Evolutionary conservation across 1,140 invertebrate genomes (phyloP).

Genomic region (Drosophila mojavensis): DNA sequence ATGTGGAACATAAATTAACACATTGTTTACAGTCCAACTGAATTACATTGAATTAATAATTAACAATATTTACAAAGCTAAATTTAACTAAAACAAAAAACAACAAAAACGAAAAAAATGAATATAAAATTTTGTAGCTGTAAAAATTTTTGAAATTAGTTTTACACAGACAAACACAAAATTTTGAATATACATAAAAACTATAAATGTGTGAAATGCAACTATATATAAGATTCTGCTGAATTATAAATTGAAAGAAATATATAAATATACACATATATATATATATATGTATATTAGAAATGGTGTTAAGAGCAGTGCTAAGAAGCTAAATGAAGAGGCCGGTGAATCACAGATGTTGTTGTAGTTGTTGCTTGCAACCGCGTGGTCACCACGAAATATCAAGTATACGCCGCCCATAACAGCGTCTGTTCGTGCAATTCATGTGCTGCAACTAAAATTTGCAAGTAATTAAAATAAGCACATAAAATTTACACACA

Average conservation of each 20-base stretch:
- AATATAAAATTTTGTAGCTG: conserved; percentile 16
- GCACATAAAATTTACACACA: conserved; percentile 50
- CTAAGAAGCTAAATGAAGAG: conserved; percentile 16
- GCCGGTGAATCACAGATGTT: conserved; percentile 40
- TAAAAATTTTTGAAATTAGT: conserved; percentile 41
- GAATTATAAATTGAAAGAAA: neutral
- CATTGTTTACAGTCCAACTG: conserved; percentile 35
- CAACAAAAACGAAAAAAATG: conserved; percentile 10
- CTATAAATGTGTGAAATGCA: conserved; percentile 20
- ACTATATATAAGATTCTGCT: conserved; percentile 11
- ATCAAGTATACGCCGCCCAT: conserved; percentile 61
- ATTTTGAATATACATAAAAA: conserved; percentile 25
- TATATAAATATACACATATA: neutral
- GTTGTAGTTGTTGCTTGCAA: conserved; percentile 41
- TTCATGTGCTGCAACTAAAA: conserved; percentile 60
- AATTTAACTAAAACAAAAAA: conserved; percentile 12
- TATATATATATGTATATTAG: conserved; percentile 17
- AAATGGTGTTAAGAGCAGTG: conserved; percentile 42
- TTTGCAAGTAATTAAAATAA: conserved; percentile 79
- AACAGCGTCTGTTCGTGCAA: conserved; percentile 53
- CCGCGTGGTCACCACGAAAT: conserved; percentile 32
- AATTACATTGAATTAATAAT: conserved; percentile 26
- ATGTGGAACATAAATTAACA: conserved; percentile 38
- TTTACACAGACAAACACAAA: conserved; percentile 36
- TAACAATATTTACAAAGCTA: conserved; percentile 11